Base-by-base conservation (phyloP, 2,888 invertebrate genomes). In the Portevinia maculata region DNA sequence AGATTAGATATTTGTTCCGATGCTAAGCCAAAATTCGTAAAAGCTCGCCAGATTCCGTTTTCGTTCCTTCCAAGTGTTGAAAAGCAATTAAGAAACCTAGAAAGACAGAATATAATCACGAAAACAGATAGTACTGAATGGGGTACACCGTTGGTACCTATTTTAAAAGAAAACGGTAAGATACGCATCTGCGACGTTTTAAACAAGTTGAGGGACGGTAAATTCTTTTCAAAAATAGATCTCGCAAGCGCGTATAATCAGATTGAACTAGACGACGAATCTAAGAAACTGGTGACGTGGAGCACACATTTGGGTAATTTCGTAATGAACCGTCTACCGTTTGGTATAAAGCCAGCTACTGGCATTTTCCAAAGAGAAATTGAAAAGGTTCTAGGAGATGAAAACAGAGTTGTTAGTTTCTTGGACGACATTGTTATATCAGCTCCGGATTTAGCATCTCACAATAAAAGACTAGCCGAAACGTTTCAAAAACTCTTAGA, bases 261-360 rank as follows among this genome's bases (percentile, higher is more conserved):
- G 76, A 70, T 88, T 1, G 79, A 81, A 48, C 50, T 88, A 11
- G 86, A 86, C 34, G 86, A 88, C n/a, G 81, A 86, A 39, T 84
- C 88, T 1, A 84, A 85, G 41, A 81, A 86, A 19, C 53, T 87
- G 7, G 78, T 86, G 13, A 86, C 88, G 0, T 85, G 87, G 44
- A 85, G 84, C 30, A 88, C 88, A 0, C 87, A 88, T 34, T 86
- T 86, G 32, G 88, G 89, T 0, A 46, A 89, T 7, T 90, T 84
- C 71, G 69, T 53, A 37, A 86, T 87, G 32, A 86, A 87, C 15
- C 85, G 88, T 28, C 69, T 89, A 34, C 87, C 88, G 3, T 88
- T 87, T 84, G 90, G 89, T 4, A 86, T 88, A 13, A 86, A 86
- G 4, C 88, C 88, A 8, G 86, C 87, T 7, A 86, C 86, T 4